Base-by-base conservation (phyloP, 1,140 invertebrate genomes). In the Portunus trituberculatus region DNA sequence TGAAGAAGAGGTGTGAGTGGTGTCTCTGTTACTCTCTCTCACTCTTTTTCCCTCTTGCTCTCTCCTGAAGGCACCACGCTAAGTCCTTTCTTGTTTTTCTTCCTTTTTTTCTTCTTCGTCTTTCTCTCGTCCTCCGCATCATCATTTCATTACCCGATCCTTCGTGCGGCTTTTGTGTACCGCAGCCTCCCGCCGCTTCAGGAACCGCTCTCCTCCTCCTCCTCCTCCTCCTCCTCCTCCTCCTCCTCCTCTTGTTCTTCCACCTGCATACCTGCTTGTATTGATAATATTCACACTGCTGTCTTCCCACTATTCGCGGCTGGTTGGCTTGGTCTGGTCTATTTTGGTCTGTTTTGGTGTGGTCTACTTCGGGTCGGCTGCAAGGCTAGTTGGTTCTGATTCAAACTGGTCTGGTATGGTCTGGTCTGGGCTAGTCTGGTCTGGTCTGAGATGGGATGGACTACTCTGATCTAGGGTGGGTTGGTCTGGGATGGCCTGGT, bases 111-210 rank as follows among this genome's bases (percentile, higher is more conserved):
- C 16, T 52, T 91, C 90, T 67, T 46, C 32, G 16, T 91, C 28
- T 28, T 91, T 31, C 46, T 91, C 90, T 59, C 29, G 20, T 46
- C 28, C 52, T 91, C 29, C 45, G 4, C 45, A 14, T 32, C 86
- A 45, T 91, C 48, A 48, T 48, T 31, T 67, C 90, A 91, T 46
- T 91, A 31, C 90, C 48, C 28, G 48, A 46, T 91, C 48, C 48
- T n/a, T 52, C 90, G 28, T 6, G 25, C 52, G 4, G 12, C 48
- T 59, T 31, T 52, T 48, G 28, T 59, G 32, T 52, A 31, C 48
- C 90, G 0, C 25, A n/a, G 14, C 0, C 20, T 0, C 20, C 45
- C 25, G 14, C 28, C 86, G 14, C 28, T 88, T 46, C 86, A 16
- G 14, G 14, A 16, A 20, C 45, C 86, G 4, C 31, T 8, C 29